Evolutionary conservation across 2,797 vertebrate species (phyloP), one percentile per base, ranked within the genome.

Genomic region (Arrhamphus sclerolepis): DNA sequence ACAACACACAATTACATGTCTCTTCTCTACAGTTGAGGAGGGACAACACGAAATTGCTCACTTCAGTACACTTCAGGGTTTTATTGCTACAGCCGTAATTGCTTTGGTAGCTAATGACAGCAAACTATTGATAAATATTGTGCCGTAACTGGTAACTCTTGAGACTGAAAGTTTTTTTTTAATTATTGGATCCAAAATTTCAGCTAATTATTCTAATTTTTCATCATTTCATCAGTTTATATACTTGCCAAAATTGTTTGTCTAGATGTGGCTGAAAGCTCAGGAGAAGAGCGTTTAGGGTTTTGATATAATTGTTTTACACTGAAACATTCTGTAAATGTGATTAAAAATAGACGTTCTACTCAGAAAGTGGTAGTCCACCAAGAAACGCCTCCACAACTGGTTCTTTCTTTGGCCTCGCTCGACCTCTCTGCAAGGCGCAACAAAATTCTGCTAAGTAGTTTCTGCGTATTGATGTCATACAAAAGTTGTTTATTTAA

Each of bases 1-100:
- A 56, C 62, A n/a, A n/a, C n/a, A n/a, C n/a, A n/a, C n/a, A n/a
- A n/a, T 34, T 34, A 62, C 46, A 52, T 10, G 41, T 40, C 62
- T 53, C 46, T 46, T 53, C 11, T 26, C 10, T n/a, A n/a, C n/a
- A n/a, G n/a, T n/a, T n/a, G n/a, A n/a, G n/a, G n/a, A n/a, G n/a
- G n/a, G n/a, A n/a, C n/a, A n/a, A n/a, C n/a, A n/a, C n/a, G n/a
- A n/a, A 39, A 31, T 55, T 47, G 40, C 56, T 52, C 56, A 19
- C 29, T 41, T 42, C 40, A 46, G 49, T 22, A n/a, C 44, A 46
- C 41, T 72, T 18, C 9, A 11, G 49, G 26, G 40, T 40, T 62
- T 63, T 62, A 21, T 40, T 47, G 38, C 43, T 26, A 34, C 41
- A 48, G 26, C 54, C 42, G 40, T 56, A 57, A 64, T 65, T 31